Conservation (phyloP, 2,113 vertebrate genomes). For the Syrrhaptes paradoxus region DNA sequence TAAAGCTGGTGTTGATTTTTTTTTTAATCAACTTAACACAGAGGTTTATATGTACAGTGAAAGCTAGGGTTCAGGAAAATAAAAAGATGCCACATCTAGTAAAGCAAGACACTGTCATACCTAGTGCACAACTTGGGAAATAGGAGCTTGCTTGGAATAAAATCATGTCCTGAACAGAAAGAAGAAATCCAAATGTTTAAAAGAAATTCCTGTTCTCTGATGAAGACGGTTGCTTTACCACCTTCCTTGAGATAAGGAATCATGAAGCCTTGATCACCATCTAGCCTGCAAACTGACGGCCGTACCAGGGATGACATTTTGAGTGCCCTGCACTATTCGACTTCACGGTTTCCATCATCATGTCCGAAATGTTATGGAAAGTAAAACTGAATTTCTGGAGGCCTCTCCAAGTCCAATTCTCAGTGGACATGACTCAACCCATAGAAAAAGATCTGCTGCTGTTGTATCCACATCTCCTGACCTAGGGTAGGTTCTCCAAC, state of each 20-base stretch:
- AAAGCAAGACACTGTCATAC: not conserved
- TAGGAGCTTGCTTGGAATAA: not conserved
- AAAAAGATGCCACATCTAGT: not conserved
- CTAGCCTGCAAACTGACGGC: not conserved
- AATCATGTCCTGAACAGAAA: not conserved
- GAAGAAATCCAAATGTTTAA: not conserved
- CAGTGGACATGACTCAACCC: not conserved
- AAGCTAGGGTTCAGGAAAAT: not conserved
- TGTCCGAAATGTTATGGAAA: not conserved
- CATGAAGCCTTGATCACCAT: not conserved
- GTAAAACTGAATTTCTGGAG: not conserved
- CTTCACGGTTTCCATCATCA: not conserved
- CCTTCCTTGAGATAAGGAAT: not conserved
- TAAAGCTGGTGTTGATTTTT: not conserved
- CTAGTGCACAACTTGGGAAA: not conserved
- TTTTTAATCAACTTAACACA: not conserved
- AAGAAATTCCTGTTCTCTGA: not conserved
- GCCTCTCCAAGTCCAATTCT: not conserved
- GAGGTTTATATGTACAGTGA: not conserved
- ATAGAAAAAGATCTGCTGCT: not conserved
- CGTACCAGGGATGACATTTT: not conserved
- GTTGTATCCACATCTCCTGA: not conserved
- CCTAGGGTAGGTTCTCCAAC: not conserved
- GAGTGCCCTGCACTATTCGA: not conserved
- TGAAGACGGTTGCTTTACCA: not conserved